Evolutionary conservation across 2,113 vertebrate genomes (phyloP).

Genomic region (Columbina picui): DNA sequence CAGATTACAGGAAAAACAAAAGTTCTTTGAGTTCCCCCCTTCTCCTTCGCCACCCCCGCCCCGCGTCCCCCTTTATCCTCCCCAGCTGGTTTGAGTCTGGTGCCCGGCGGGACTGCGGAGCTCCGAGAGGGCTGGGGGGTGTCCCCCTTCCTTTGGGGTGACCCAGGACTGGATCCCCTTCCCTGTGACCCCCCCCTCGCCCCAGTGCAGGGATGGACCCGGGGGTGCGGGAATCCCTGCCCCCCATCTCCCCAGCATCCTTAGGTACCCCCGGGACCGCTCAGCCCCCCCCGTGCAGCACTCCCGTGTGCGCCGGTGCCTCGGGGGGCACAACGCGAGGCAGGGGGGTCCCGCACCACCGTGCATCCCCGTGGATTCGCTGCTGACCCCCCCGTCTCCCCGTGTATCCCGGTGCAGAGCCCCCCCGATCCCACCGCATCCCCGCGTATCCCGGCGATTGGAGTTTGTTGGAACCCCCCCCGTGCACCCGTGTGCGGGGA

Average conservation of each 20-base stretch:
- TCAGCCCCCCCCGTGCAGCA: not conserved
- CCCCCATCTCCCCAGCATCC: not conserved
- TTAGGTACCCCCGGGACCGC: too few relatives aligned
- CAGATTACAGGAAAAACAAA: conserved; percentile 22
- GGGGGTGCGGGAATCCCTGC: not conserved
- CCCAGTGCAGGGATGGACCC: not conserved
- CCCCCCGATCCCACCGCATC: not conserved
- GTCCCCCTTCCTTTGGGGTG: not conserved
- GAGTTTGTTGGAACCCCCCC: not conserved
- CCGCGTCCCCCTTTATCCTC: not conserved
- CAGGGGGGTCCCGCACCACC: too few relatives aligned
- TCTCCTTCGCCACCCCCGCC: not conserved
- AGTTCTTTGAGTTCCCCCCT: not conserved
- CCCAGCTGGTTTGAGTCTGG: not conserved
- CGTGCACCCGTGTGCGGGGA: too few relatives aligned
- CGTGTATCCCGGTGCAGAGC: not conserved
- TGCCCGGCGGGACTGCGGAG: not conserved
- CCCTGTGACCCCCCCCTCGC: not conserved
- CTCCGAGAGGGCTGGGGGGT: not conserved
- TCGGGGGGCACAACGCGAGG: not conserved
- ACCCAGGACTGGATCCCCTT: not conserved
- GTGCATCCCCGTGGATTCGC: too few relatives aligned
- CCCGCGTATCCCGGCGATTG: not conserved
- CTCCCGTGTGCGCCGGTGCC: not conserved
- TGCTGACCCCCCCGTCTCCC: too few relatives aligned